A percentile compares a stretch with the other conserved stretches of the same genome.
These are phyloP conservation scores for Disparrhopalites patrizii DNA, from an alignment of 2,888 invertebrate species.

Conservation along the genomic window DNA sequence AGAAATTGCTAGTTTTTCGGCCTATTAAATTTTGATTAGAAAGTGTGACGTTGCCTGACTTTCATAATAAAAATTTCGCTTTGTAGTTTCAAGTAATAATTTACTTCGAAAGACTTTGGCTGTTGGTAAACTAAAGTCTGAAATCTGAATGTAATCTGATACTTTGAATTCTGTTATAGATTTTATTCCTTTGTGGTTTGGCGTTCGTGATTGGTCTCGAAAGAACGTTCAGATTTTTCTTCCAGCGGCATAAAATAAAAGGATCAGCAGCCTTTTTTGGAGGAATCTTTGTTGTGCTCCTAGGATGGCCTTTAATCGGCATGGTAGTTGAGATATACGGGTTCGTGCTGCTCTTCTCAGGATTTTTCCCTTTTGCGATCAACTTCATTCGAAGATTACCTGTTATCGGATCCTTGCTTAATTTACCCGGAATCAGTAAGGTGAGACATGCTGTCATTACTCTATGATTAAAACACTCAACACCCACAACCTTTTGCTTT, in stretches of 20 bases:
- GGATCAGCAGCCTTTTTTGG: constrained; percentile 86
- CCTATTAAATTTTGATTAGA: no score
- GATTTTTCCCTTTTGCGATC: constrained; percentile 93
- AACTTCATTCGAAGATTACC: constrained; percentile 93
- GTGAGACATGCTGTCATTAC: no score
- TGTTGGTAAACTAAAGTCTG: no score
- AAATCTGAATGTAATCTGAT: no score
- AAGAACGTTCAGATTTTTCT: constrained; percentile 94
- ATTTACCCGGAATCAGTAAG: constrained; percentile 82
- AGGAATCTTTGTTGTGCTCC: constrained; percentile 83
- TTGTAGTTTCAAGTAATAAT: no score
- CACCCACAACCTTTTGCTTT: no score
- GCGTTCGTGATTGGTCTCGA: constrained; percentile 95
- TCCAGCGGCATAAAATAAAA: constrained; percentile 91
- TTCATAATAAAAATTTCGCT: no score
- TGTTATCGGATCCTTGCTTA: constrained; percentile 79
- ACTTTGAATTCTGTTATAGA: constrained; percentile 62
- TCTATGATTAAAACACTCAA: no score
- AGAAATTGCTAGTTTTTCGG: no score
- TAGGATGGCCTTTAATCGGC: constrained; percentile 94
- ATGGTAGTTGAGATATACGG: constrained; percentile 97
- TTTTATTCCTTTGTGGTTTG: constrained; percentile 90
- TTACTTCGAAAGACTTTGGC: no score
- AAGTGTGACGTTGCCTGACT: no score
- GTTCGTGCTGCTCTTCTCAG: constrained; percentile 78